phyloP scores from a whole-genome alignment of 37 sponge, comb jelly and placozoan species.

The Oscarella lobularis region DNA sequence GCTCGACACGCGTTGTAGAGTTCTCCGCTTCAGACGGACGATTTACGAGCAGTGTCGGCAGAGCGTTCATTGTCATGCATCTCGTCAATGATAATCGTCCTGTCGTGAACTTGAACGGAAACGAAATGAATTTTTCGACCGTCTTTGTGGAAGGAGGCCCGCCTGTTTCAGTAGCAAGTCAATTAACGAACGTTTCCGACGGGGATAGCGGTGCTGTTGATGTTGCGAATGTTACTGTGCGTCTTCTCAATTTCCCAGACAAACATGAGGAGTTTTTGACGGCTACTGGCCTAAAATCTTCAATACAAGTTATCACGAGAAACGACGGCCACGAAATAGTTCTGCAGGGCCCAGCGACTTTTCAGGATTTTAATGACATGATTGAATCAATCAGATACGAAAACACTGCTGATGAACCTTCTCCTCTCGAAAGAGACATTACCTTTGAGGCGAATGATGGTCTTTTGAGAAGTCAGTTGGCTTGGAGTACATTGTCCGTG shows the following conservation, averaged over 20 bases:
- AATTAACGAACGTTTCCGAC: not conserved
- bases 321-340: not conserved
- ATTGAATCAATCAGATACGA: conserved; percentile 12
- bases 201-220: not conserved
- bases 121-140: not conserved
- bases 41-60: not conserved
- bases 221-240: not conserved
- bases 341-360: not conserved
- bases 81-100: conserved; percentile 12
- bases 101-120: not conserved
- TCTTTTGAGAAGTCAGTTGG: conserved; percentile 13
- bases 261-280: not conserved
- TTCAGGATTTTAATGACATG: not conserved
- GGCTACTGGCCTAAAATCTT: not conserved
- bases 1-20: conserved; percentile 42
- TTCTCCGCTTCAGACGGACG: conserved; percentile 8
- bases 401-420: conserved; percentile 32
- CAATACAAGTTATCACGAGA: not conserved
- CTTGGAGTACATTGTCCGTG: conserved; percentile 16
- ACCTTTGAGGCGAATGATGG: conserved; percentile 47
- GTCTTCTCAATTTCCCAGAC: not conserved
- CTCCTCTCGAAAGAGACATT: conserved; percentile 14
- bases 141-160: not conserved
- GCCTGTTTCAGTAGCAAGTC: not conserved
- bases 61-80: not conserved